Evolutionary conservation across 2,797 vertebrate genomes (phyloP).

Genomic region (Apogon talboti): DNA sequence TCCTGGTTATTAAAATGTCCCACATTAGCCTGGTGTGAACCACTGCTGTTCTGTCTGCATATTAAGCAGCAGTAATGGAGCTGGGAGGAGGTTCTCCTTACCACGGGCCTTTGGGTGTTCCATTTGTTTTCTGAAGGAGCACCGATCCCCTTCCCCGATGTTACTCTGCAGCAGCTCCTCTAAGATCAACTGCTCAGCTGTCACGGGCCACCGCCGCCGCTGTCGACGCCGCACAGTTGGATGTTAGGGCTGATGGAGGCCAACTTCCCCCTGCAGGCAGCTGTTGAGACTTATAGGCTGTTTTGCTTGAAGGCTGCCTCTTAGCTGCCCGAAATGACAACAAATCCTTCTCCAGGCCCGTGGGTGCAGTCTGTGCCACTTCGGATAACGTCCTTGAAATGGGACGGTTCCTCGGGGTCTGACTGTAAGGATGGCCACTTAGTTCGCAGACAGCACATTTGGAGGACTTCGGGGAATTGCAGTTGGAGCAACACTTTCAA

Average conservation of each 20-base stretch:
- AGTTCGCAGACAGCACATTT: slow-evolving; percentile 26
- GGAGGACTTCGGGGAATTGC: slow-evolving; percentile 23
- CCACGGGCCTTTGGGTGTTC: slow-evolving; percentile 46
- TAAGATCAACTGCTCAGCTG: slow-evolving; percentile 36
- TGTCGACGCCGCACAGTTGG: slow-evolving; percentile 14
- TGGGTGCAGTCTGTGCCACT: slow-evolving; percentile 52
- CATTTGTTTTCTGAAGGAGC: slow-evolving; percentile 49
- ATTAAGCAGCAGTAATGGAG: slow-evolving; percentile 51
- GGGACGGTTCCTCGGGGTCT: slow-evolving; percentile 34
- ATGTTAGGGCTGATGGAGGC: slow-evolving; percentile 37
- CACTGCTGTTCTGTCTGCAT: slow-evolving; percentile 39
- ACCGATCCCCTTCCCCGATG: slow-evolving; percentile 32
- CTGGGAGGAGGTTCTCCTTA: slow-evolving; percentile 41
- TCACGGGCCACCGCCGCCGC: slow-evolving; percentile 24
- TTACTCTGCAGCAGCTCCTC: slow-evolving; percentile 24
- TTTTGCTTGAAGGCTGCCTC: slow-evolving; percentile 50
- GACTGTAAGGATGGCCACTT: slow-evolving; percentile 47
- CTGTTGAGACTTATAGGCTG: slow-evolving; percentile 41
- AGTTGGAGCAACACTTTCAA: slow-evolving; percentile 12
- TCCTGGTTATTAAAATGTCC: slow-evolving; percentile 32
- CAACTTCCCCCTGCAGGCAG: slow-evolving; percentile 46
- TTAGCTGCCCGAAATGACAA: slow-evolving; percentile 55
- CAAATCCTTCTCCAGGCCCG: slow-evolving; percentile 35
- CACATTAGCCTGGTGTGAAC: slow-evolving; percentile 28
- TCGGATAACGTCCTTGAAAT: slow-evolving; percentile 51